Evolutionary conservation across 1,140 invertebrate genomes (phyloP).

Genomic region (Caligus rogercresseyi): DNA sequence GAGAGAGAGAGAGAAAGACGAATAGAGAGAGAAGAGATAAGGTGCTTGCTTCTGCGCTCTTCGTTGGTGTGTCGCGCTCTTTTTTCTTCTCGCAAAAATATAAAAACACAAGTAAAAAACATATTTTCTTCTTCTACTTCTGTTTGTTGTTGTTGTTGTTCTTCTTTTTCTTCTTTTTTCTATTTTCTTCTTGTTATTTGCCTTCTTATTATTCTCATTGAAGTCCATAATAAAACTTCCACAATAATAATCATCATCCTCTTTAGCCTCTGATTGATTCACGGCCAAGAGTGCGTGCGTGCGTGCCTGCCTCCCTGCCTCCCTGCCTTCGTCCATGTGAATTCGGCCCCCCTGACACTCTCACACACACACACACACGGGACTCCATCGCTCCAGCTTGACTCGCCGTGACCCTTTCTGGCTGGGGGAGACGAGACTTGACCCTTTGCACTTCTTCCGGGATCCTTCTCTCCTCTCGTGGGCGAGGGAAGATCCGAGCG

Average conservation of each 20-base stretch:
- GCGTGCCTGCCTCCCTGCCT: too few species aligned
- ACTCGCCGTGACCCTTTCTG: too few species aligned
- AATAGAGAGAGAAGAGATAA: background rate
- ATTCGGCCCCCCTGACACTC: too few species aligned
- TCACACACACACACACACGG: too few species aligned
- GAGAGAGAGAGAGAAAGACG: background rate
- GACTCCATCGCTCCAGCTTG: too few species aligned
- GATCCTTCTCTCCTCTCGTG: background rate
- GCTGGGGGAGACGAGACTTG: too few species aligned
- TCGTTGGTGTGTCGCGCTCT: too few species aligned
- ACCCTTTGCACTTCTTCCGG: background rate
- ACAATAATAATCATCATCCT: too few species aligned
- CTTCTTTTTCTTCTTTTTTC: background rate
- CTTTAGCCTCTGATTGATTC: background rate
- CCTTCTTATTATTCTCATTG: too few species aligned
- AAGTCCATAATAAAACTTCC: too few species aligned
- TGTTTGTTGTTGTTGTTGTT: background rate
- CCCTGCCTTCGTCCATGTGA: too few species aligned
- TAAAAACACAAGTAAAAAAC: background rate
- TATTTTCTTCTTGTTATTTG: too few species aligned
- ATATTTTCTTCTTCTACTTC: background rate
- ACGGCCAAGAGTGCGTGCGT: background rate
- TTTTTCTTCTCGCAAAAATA: background rate
- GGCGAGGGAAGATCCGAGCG: background rate
- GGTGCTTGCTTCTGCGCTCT: background rate